Conservation (phyloP, 2,113 vertebrate genomes). For the Amphilophus citrinellus region DNA sequence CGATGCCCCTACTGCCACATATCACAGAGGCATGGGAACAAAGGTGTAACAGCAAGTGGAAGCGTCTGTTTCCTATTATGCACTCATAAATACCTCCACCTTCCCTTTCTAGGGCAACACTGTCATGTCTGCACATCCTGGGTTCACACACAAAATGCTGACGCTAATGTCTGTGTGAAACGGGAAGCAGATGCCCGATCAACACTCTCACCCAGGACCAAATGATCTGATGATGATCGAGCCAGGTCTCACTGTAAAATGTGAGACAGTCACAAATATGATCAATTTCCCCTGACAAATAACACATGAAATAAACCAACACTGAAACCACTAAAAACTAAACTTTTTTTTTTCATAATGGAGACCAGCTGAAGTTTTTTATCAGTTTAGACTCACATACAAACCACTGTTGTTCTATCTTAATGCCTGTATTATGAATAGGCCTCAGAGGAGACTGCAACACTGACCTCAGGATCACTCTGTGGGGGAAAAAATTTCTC, state of each 20-base stretch:
- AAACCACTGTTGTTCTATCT: not conserved
- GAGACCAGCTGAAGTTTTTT: not conserved
- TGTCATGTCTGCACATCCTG: not conserved
- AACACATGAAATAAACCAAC: not conserved
- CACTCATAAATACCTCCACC: constrained; percentile 49
- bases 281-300: not conserved
- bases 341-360: not conserved
- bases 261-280: not conserved
- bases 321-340: not conserved
- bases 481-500: constrained; percentile 52
- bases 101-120: constrained; percentile 46
- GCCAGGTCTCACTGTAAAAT: not conserved
- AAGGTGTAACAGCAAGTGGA: constrained; percentile 64
- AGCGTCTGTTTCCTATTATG: constrained; percentile 83
- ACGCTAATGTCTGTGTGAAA: not conserved
- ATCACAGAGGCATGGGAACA: constrained; percentile 31
- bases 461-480: constrained; percentile 45
- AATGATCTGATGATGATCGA: not conserved
- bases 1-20: not conserved
- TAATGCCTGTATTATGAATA: not conserved
- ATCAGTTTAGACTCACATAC: too few species aligned
- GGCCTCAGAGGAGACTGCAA: constrained; percentile 11
- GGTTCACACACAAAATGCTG: constrained; percentile 41
- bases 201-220: not conserved
- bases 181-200: not conserved